Percentiles rank a stretch among this genome's conserved stretches.
These are phyloP conservation scores for Dendroctonus valens DNA, from an alignment of 1,140 invertebrate genomes.

Conservation along the genomic window DNA sequence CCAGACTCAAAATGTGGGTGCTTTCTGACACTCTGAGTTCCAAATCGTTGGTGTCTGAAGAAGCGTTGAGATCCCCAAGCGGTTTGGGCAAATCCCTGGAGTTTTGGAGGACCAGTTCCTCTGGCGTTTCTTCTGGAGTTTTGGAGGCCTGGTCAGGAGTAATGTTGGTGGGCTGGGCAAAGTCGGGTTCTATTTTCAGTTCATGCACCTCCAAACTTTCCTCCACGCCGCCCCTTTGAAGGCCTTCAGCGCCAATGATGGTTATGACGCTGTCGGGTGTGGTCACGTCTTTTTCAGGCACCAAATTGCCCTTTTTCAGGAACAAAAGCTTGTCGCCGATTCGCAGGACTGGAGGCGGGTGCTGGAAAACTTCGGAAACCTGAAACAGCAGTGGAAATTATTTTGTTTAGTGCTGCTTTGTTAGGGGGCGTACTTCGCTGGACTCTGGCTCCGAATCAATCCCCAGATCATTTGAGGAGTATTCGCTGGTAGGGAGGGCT, in stretches of 20 bases:
- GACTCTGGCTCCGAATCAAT: slow-evolving; percentile 48
- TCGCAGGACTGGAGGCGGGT: slow-evolving; percentile 49
- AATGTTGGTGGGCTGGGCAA: background rate
- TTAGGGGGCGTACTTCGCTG: slow-evolving; percentile 35
- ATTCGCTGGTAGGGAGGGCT: slow-evolving; percentile 37
- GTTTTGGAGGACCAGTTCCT: too few species aligned
- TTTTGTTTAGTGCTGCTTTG: background rate
- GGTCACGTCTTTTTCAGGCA: slow-evolving; percentile 46
- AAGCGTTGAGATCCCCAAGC: background rate
- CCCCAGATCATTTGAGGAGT: slow-evolving; percentile 46
- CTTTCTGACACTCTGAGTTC: slow-evolving; percentile 35
- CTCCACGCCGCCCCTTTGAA: slow-evolving; percentile 47
- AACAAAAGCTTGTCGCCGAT: slow-evolving; percentile 51
- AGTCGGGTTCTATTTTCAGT: slow-evolving; percentile 17
- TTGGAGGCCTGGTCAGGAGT: background rate
- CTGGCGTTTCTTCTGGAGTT: too few species aligned
- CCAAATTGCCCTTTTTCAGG: slow-evolving; percentile 47
- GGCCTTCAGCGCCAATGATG: slow-evolving; percentile 51
- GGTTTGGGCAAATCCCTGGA: slow-evolving; percentile 2
- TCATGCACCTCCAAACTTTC: slow-evolving; percentile 45
- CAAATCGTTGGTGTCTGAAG: slow-evolving; percentile 23
- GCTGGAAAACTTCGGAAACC: slow-evolving; percentile 46
- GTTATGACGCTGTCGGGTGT: slow-evolving; percentile 50
- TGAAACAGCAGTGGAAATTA: slow-evolving; percentile 2
- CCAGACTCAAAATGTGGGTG: slow-evolving; percentile 39